phyloP scores from a whole-genome alignment of 2,113 vertebrate genomes.

The Athene cunicularia region DNA sequence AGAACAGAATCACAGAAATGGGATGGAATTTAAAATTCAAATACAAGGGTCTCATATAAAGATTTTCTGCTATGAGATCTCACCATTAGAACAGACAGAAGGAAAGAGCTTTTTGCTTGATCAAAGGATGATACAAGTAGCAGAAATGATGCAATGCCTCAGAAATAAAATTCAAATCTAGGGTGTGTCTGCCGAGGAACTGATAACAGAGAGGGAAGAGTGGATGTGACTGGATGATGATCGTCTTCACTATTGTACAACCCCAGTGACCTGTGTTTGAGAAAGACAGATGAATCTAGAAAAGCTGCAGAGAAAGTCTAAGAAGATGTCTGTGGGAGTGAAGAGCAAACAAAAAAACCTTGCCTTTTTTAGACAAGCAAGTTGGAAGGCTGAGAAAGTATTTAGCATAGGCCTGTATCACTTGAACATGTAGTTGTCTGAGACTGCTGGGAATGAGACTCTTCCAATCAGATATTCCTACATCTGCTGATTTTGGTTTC shows the following conservation, averaged over 20 bases:
- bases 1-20: background rate
- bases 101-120: background rate
- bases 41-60: background rate
- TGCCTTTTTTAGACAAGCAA: background rate
- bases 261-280: background rate
- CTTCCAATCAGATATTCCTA: conserved; percentile 7
- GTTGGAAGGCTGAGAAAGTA: background rate
- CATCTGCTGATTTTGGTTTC: conserved; percentile 17
- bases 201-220: background rate
- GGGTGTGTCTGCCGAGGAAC: background rate
- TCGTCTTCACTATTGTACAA: background rate
- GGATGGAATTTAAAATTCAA: background rate
- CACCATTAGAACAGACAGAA: background rate
- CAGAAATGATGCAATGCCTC: background rate
- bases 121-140: background rate
- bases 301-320: background rate
- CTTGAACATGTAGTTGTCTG: background rate
- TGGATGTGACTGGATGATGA: background rate
- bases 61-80: background rate
- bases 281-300: background rate
- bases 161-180: background rate
- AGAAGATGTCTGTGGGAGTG: background rate
- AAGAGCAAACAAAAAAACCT: background rate
- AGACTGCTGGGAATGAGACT: background rate
- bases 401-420: background rate